Conservation (phyloP, 2,888 invertebrate species). For the Catocala nupta region DNA sequence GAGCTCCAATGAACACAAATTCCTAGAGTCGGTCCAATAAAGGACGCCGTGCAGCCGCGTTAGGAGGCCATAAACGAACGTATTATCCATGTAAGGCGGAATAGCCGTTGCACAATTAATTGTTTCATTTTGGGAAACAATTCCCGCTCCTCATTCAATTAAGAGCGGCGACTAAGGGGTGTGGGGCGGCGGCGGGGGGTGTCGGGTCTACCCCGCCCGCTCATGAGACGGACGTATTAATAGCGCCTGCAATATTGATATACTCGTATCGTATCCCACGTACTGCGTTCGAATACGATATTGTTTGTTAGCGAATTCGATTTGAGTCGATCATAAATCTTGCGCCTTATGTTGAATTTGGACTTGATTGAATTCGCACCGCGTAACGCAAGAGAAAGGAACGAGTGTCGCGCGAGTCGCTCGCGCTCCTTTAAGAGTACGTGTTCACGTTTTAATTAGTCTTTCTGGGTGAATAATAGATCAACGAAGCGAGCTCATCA, state of each 20-base stretch:
- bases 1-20: slow-evolving; percentile 86
- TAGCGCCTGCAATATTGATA: slow-evolving; percentile 88
- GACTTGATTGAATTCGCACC: slow-evolving; percentile 82
- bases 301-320: slow-evolving; percentile 87
- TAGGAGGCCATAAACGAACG: slow-evolving; percentile 87
- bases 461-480: slow-evolving; percentile 75
- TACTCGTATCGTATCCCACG: slow-evolving; percentile 84
- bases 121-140: slow-evolving; percentile 88
- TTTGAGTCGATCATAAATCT: slow-evolving; percentile 87
- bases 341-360: slow-evolving; percentile 86
- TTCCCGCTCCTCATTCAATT: slow-evolving; percentile 88
- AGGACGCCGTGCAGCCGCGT: slow-evolving; percentile 86
- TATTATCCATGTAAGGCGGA: slow-evolving; percentile 88
- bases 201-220: slow-evolving; percentile 70
- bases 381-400: slow-evolving; percentile 64
- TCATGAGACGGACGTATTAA: slow-evolving; percentile 87
- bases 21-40: slow-evolving; percentile 86
- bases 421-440: slow-evolving; percentile 49
- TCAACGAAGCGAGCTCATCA: slow-evolving; percentile 61
- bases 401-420: slow-evolving; percentile 34
- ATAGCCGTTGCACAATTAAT: slow-evolving; percentile 88
- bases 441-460: slow-evolving; percentile 67
- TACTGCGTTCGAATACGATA: slow-evolving; percentile 84
- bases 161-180: slow-evolving; percentile 85
- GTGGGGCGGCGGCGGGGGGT: slow-evolving; percentile 58